A percentile compares a stretch with the other conserved stretches of the same genome.
phyloP scores from a whole-genome alignment of 2,888 invertebrate species.

The Napeogenes inachia region DNA sequence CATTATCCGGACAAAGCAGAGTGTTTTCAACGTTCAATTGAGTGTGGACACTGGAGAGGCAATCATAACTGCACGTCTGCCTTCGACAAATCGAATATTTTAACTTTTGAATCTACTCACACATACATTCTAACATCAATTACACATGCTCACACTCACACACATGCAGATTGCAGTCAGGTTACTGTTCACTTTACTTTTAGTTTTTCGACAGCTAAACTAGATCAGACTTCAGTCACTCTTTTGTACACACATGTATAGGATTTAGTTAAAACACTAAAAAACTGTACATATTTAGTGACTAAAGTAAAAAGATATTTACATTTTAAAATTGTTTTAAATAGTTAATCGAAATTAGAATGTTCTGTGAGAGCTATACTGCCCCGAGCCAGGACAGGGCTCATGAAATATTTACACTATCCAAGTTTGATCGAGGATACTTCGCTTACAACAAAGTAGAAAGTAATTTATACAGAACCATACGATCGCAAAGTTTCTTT shows the following conservation, averaged over 20 bases:
- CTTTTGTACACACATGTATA: too few species aligned
- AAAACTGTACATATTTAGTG: too few species aligned
- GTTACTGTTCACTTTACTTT: constrained; percentile 15
- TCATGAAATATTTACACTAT: constrained; percentile 50
- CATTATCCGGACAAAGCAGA: constrained; percentile 54
- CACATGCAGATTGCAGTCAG: constrained; percentile 12
- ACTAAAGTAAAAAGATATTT: neutral
- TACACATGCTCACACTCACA: too few species aligned
- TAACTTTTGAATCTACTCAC: constrained; percentile 60
- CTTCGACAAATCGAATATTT: constrained; percentile 53
- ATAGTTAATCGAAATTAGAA: constrained; percentile 39
- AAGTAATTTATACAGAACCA: neutral
- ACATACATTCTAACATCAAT: too few species aligned
- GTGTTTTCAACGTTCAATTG: constrained; percentile 64
- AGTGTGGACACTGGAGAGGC: constrained; percentile 58
- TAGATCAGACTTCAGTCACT: too few species aligned
- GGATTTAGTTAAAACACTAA: too few species aligned
- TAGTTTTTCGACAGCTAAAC: too few species aligned
- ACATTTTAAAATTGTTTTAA: constrained; percentile 5
- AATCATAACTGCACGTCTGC: constrained; percentile 66
- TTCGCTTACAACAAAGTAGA: constrained; percentile 8
- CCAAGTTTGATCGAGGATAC: constrained; percentile 28
- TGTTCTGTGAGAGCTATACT: constrained; percentile 35
- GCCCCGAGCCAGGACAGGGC: constrained; percentile 30
- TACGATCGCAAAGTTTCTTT: neutral